Percentiles rank a stretch among this genome's conserved stretches.
phyloP scores from a whole-genome alignment of 2,113 vertebrate species.

The Pantherophis guttatus region DNA sequence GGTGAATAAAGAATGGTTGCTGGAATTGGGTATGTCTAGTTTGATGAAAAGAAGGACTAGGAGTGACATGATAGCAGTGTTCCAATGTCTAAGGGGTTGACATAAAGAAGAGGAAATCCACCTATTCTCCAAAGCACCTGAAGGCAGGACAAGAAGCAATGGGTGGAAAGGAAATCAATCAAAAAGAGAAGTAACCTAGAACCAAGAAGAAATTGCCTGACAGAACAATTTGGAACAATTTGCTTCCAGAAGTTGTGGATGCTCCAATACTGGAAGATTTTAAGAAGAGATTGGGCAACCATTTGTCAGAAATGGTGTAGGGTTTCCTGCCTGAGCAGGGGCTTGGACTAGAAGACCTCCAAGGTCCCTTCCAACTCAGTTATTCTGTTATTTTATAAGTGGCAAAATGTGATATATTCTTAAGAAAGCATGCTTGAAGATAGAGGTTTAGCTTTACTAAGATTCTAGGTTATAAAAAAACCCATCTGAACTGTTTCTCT shows the following conservation, averaged over 20 bases:
- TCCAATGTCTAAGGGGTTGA: background rate
- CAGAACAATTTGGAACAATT: background rate
- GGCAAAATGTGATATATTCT: background rate
- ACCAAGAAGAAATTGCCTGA: background rate
- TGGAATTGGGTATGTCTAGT: background rate
- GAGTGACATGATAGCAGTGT: background rate
- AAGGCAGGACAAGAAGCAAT: background rate
- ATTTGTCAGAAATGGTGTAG: background rate
- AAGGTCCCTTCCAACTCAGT: background rate
- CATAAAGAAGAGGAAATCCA: background rate
- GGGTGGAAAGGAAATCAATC: background rate
- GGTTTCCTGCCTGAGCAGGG: background rate
- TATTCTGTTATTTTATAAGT: background rate
- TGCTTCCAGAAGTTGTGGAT: background rate
- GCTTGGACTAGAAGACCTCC: no score
- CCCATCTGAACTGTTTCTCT: background rate
- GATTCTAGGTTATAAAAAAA: background rate
- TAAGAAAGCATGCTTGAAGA: background rate
- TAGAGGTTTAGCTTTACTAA: background rate
- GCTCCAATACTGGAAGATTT: background rate
- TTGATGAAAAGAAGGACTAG: background rate
- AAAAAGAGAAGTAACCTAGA: background rate
- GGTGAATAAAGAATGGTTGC: background rate
- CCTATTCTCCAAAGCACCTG: background rate
- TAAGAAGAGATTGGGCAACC: background rate